These are phyloP conservation scores for Leptinotarsa undecemlineata DNA, from an alignment of 1,140 invertebrate genomes.

Conservation along the genomic window DNA sequence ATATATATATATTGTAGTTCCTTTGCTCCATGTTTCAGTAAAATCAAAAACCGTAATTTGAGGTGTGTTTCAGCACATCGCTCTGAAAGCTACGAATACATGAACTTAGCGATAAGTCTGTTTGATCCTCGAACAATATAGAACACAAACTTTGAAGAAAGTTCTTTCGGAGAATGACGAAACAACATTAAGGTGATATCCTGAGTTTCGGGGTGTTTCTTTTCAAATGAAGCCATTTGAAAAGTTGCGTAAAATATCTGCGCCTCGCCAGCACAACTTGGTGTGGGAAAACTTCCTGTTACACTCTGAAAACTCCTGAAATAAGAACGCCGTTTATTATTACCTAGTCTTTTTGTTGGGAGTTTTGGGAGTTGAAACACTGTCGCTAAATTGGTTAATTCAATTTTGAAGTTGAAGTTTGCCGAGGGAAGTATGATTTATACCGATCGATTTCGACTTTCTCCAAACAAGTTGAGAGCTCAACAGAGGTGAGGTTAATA, in stretches of 20 bases:
- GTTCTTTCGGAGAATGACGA: slow-evolving; percentile 6
- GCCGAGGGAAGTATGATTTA: slow-evolving; percentile 14
- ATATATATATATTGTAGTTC: too few relatives aligned
- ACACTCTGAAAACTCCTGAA: slow-evolving; percentile 14
- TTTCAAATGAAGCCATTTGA: slow-evolving; percentile 20
- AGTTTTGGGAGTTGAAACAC: slow-evolving; percentile 1
- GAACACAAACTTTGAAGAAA: slow-evolving; percentile 12
- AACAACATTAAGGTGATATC: slow-evolving; percentile 23
- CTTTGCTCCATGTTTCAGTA: too few relatives aligned
- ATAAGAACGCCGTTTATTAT: slow-evolving; percentile 27
- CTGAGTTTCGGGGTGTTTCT: slow-evolving; percentile 7
- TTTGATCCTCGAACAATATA: slow-evolving; percentile 7
- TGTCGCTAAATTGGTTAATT: slow-evolving; percentile 26
- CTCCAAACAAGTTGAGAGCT: slow-evolving; percentile 8
- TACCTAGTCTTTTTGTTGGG: slow-evolving; percentile 20
- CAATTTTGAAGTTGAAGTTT: slow-evolving; percentile 25
- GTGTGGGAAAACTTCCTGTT: slow-evolving; percentile 9
- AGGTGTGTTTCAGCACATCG: too few relatives aligned
- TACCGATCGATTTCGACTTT: slow-evolving; percentile 7
- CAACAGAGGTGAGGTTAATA: slow-evolving; percentile 1
- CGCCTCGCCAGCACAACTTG: slow-evolving; percentile 7
- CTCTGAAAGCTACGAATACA: neutral
- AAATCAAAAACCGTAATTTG: too few relatives aligned
- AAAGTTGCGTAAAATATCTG: slow-evolving; percentile 29
- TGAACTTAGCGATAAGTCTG: neutral